phyloP scores from a whole-genome alignment of 2,797 vertebrate genomes.

The Gambelia wislizenii region DNA sequence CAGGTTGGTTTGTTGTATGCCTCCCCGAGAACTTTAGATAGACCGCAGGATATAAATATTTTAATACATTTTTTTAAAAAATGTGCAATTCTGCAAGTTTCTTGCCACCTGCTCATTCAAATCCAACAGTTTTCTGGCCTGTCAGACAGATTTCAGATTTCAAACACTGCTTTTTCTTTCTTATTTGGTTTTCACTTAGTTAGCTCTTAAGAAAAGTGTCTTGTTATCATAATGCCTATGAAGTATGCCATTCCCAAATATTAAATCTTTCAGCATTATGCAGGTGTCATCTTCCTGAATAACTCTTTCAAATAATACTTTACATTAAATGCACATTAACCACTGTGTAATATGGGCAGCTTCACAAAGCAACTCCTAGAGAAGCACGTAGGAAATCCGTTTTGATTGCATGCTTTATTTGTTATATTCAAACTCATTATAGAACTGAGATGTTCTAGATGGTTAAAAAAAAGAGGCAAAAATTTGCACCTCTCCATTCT shows the following conservation, averaged over 20 bases:
- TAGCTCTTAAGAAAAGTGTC: conserved; percentile 33
- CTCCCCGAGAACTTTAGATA: too few relatives aligned
- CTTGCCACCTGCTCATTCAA: neutral
- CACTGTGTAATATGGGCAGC: conserved; percentile 42
- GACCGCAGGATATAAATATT: too few relatives aligned
- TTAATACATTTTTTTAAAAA: too few relatives aligned
- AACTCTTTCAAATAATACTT: conserved; percentile 58
- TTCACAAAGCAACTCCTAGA: conserved; percentile 38
- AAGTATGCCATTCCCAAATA: conserved; percentile 64
- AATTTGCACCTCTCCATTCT: neutral
- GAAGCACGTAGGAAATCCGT: conserved; percentile 30
- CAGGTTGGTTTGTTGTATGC: too few relatives aligned
- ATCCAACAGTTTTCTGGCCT: neutral
- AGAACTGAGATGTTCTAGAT: neutral
- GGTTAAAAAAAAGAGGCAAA: neutral
- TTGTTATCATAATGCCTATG: conserved; percentile 51
- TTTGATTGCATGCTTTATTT: conserved; percentile 13
- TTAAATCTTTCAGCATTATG: conserved; percentile 56
- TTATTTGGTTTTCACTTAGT: conserved; percentile 56
- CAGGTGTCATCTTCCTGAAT: conserved; percentile 43
- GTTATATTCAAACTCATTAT: conserved; percentile 49
- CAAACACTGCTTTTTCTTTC: conserved; percentile 59
- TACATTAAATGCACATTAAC: conserved; percentile 64
- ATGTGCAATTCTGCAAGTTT: too few relatives aligned
- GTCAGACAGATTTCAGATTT: neutral